Evolutionary conservation across 2,888 invertebrate species (phyloP).

Genomic region (Tenthredo notha): DNA sequence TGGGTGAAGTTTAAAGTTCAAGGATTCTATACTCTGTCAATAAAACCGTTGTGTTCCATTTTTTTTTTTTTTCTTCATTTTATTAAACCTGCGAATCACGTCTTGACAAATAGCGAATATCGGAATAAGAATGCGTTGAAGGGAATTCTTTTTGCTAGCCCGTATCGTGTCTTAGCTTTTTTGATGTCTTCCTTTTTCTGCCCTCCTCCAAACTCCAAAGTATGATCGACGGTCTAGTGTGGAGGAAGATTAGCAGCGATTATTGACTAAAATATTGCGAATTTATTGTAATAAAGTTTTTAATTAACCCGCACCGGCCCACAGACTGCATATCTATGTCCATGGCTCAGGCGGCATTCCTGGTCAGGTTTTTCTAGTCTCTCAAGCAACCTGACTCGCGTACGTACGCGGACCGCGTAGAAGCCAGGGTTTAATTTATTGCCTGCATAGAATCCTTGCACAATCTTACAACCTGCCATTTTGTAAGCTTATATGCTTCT

Average conservation of each 20-base stretch:
- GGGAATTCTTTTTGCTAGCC: neutral
- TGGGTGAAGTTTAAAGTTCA: neutral
- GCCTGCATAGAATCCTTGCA: slow-evolving; percentile 62
- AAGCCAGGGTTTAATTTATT: slow-evolving; percentile 64
- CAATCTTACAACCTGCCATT: slow-evolving; percentile 63
- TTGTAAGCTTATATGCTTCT: slow-evolving; percentile 61
- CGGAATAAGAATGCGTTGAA: neutral
- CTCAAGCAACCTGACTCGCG: slow-evolving; percentile 56
- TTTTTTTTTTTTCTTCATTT: neutral
- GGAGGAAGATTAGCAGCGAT: slow-evolving; percentile 48
- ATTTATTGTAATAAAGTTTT: slow-evolving; percentile 60
- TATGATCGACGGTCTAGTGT: slow-evolving; percentile 36
- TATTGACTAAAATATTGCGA: slow-evolving; percentile 60
- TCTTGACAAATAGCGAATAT: neutral
- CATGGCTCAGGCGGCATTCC: slow-evolving; percentile 59
- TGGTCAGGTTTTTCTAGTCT: slow-evolving; percentile 61
- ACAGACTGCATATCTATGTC: slow-evolving; percentile 39
- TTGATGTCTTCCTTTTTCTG: neutral
- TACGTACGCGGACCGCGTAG: slow-evolving; percentile 63
- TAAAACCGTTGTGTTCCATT: neutral
- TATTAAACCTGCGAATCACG: neutral
- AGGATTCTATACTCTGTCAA: neutral
- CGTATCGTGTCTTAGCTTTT: neutral
- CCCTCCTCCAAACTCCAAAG: neutral
- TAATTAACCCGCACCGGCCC: slow-evolving; percentile 44